phyloP scores from a whole-genome alignment of 2,888 invertebrate species.

The Tenthredo scrophulariae region DNA sequence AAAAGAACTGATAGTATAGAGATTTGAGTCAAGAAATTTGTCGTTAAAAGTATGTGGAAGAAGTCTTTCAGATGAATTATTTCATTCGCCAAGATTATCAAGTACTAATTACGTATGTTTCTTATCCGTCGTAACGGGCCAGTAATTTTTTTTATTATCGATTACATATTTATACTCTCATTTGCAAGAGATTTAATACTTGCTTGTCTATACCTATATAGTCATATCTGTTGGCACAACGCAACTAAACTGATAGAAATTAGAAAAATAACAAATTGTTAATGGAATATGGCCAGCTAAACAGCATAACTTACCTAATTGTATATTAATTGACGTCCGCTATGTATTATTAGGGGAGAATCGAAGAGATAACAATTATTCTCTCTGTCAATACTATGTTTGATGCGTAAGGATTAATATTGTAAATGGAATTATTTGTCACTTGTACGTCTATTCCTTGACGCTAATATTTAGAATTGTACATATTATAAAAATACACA shows the following conservation, averaged over 20 bases:
- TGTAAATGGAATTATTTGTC: constrained; percentile 55
- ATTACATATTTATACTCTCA: not conserved
- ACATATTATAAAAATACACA: constrained; percentile 55
- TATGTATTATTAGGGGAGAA: constrained; percentile 49
- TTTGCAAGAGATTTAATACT: constrained; percentile 6
- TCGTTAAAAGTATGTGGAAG: constrained; percentile 18
- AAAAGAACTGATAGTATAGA: constrained; percentile 51
- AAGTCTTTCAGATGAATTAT: not conserved
- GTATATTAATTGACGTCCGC: constrained; percentile 58
- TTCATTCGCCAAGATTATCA: not conserved
- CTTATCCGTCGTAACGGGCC: constrained; percentile 9
- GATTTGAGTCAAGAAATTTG: constrained; percentile 15
- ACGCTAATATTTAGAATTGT: constrained; percentile 57
- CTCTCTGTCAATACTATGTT: constrained; percentile 57
- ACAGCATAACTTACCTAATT: constrained; percentile 50
- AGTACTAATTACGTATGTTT: not conserved
- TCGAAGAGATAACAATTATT: constrained; percentile 55
- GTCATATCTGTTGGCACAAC: not conserved
- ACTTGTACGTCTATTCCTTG: constrained; percentile 52
- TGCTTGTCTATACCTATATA: not conserved
- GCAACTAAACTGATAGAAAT: constrained; percentile 50
- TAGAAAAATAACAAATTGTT: constrained; percentile 10
- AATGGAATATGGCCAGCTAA: constrained; percentile 54
- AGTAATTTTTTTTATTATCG: constrained; percentile 18
- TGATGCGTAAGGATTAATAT: constrained; percentile 35